Percentiles rank a stretch among this genome's conserved stretches.
Conservation (phyloP, 2,113 vertebrate species). For the Melanocharis versteri region DNA sequence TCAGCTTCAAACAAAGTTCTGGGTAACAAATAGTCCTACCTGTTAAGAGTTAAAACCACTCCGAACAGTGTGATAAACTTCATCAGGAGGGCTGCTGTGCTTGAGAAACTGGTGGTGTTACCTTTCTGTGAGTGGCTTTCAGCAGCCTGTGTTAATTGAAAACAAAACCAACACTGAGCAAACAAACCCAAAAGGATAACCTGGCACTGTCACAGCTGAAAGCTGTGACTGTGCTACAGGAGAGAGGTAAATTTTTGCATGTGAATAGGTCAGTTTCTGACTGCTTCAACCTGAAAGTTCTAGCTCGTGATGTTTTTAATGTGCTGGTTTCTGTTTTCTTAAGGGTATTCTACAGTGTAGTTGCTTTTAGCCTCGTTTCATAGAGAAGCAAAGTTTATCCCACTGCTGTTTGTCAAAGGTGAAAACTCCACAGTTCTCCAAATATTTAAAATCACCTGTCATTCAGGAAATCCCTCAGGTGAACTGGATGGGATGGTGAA, state of each 20-base stretch:
- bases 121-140: neutral
- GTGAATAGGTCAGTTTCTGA: neutral
- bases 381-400: neutral
- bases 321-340: neutral
- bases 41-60: neutral
- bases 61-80: neutral
- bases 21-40: neutral
- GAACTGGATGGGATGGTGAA: neutral
- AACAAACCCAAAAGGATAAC: neutral
- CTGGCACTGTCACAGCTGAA: neutral
- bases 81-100: neutral
- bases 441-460: neutral
- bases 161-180: neutral
- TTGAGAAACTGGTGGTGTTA: neutral
- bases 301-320: neutral
- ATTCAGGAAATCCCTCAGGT: neutral
- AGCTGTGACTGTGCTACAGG: neutral
- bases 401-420: neutral
- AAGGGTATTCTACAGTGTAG: neutral
- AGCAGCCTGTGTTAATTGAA: neutral
- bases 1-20: neutral
- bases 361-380: neutral
- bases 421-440: neutral
- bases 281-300: neutral
- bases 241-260: neutral